Evolutionary conservation across 2,888 invertebrate species (phyloP).

Genomic region (Dryococelus australis): DNA sequence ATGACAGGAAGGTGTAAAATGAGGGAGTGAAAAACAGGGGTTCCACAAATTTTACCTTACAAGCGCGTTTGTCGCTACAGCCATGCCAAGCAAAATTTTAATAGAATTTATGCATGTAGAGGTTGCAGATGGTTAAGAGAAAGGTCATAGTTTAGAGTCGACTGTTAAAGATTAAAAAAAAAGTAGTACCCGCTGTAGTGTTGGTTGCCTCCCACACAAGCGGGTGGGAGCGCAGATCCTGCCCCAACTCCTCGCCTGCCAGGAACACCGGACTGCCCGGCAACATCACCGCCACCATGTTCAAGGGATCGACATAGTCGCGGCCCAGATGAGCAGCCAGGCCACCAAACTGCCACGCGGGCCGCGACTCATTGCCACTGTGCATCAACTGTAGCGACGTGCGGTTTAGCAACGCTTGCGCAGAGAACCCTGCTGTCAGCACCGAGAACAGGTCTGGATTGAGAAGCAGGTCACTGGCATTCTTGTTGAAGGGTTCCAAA

Average conservation of each 20-base stretch:
- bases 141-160: too few relatives aligned
- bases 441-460: not conserved
- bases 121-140: too few relatives aligned
- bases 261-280: slow-evolving; percentile 77
- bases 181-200: not conserved
- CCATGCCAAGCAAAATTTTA: too few relatives aligned
- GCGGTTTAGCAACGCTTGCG: not conserved
- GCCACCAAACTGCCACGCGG: not conserved
- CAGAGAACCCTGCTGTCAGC: not conserved
- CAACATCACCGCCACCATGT: slow-evolving; percentile 75
- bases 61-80: too few relatives aligned
- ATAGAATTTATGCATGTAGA: too few relatives aligned
- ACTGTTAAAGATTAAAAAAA: not conserved
- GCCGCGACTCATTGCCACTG: not conserved
- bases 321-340: slow-evolving; percentile 52
- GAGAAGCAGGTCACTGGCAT: not conserved
- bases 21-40: too few relatives aligned
- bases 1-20: too few relatives aligned
- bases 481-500: not conserved
- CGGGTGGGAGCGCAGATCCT: slow-evolving; percentile 53
- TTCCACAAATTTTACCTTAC: too few relatives aligned
- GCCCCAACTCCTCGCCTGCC: slow-evolving; percentile 64
- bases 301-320: slow-evolving; percentile 64
- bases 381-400: not conserved
- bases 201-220: not conserved